Evolutionary conservation across 2,888 invertebrate genomes (phyloP).

Genomic region (Conus canariensis): DNA sequence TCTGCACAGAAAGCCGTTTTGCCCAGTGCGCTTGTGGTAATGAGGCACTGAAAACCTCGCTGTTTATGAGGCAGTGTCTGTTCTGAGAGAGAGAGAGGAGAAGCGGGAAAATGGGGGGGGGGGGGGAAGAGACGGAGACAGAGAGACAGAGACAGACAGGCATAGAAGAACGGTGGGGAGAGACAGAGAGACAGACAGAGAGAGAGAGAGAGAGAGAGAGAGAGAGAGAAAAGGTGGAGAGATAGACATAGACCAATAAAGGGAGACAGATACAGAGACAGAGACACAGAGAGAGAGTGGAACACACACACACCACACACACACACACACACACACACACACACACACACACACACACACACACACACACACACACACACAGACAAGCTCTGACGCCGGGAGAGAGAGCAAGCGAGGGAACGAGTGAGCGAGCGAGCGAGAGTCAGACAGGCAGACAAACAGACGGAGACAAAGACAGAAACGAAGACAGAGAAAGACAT

Average conservation of each 20-base stretch:
- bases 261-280: neutral
- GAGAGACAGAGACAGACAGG: neutral
- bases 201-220: constrained; percentile 41
- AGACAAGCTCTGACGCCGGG: neutral
- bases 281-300: neutral
- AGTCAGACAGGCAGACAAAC: constrained; percentile 24
- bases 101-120: neutral
- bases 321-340: neutral
- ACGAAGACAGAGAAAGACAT: neutral
- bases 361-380: too few relatives aligned
- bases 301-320: neutral
- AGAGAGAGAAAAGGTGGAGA: neutral
- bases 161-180: neutral
- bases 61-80: too few relatives aligned
- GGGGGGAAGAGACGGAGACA: neutral
- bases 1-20: too few relatives aligned
- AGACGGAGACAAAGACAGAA: neutral
- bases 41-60: too few relatives aligned
- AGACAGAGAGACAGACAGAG: constrained; percentile 25
- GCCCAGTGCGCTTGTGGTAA: too few relatives aligned
- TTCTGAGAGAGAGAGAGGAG: too few relatives aligned
- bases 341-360: too few relatives aligned
- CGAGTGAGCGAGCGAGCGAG: constrained; percentile 27
- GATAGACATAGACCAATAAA: neutral
- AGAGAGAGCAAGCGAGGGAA: neutral